Evolutionary conservation across 1,140 invertebrate species (phyloP).

Genomic region (Diplogasteroides magnus): DNA sequence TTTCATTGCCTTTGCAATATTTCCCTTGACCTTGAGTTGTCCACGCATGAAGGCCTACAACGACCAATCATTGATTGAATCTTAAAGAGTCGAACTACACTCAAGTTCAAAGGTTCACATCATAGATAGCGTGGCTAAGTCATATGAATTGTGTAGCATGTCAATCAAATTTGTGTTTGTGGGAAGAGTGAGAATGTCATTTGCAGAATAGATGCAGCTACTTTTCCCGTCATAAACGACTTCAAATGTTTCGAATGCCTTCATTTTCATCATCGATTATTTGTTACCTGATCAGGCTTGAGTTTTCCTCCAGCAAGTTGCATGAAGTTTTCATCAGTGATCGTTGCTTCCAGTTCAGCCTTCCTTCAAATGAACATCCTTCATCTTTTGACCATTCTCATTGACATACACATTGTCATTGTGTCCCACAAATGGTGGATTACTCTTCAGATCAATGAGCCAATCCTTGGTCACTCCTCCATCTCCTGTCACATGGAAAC

Average conservation of each 20-base stretch:
- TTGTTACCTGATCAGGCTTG: conserved; percentile 79
- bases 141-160: conserved; percentile 8
- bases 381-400: neutral
- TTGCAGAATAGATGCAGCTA: no score
- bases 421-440: conserved; percentile 40
- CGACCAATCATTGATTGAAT: no score
- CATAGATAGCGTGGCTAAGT: neutral
- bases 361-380: neutral
- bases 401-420: conserved; percentile 38
- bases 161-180: no score
- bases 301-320: conserved; percentile 67
- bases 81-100: conserved; percentile 55
- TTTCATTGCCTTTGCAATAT: conserved; percentile 92
- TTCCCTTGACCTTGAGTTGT: conserved; percentile 88
- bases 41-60: conserved; percentile 87
- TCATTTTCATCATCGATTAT: no score
- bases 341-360: conserved; percentile 35
- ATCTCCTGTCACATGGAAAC: conserved; percentile 41
- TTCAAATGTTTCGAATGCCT: no score
- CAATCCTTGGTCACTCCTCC: conserved; percentile 34
- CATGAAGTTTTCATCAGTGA: conserved; percentile 50
- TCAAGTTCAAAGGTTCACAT: conserved; percentile 6
- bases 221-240: no score
- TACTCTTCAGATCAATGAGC: conserved; percentile 29
- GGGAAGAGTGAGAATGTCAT: no score